Base-by-base conservation (phyloP, 2,113 vertebrate genomes). In the Coptodon bakossiorum region DNA sequence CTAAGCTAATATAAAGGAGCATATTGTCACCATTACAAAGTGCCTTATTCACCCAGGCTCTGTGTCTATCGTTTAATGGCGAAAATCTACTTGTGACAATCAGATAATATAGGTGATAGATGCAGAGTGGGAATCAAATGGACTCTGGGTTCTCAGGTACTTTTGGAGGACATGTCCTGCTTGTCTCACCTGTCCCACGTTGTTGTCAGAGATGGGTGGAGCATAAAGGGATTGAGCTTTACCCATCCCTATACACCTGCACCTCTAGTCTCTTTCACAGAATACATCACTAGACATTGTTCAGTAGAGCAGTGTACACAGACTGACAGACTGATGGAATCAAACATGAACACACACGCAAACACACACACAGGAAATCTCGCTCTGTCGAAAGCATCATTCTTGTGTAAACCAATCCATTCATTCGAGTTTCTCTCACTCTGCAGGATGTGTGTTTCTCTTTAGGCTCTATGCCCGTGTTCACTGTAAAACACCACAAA, bases 401-500 rank as follows among this genome's bases (percentile, higher is more conserved):
- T 50, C 66, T 73, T 31, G 57, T 87, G 86, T 54, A 82, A 88
- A 82, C 85, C 34, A 82, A 90, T 76, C 53, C 80, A 88, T 90
- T 93, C 85, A 81, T 71, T 56, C 48, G 45, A 61, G 84, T 82
- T 80, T 86, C 85, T 85, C 57, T 83, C 73, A 71, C 82, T 79
- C 81, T 79, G 81, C 36, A 22, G 61, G 52, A 82, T 83, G 83
- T 50, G 83, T 68, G 81, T 83, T 78, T 88, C 50, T 88, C 61
- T 84, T 86, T 45, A 63, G 86, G 90, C 84, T 40, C 2, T 4
- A 56, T 83, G 88, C 91, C 90, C 89, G 40, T 29, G 78, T 85
- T 88, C 34, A n/a, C 85, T 93, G 88, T 90, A 87, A 83, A 91
- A 90, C 82, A 87, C 52, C 82, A 90, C 83, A 91, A 86, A 89